Conservation (phyloP, 2,888 invertebrate species). For the Netelia fuscicornis region DNA sequence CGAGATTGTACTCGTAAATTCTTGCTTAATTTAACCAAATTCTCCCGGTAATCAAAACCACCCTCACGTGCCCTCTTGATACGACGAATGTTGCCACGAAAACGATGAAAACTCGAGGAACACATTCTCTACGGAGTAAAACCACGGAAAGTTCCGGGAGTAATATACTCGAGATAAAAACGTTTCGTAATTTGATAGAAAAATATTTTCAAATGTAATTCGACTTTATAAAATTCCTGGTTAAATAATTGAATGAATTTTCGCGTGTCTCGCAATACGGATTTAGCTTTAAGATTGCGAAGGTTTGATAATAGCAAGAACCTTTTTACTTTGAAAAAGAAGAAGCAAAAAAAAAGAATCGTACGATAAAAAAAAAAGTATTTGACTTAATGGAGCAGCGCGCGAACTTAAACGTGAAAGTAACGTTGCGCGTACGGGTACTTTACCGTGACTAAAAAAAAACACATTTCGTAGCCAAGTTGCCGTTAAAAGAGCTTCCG, state of each 20-base stretch:
- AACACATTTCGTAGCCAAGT: constrained; percentile 24
- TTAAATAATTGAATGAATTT: constrained; percentile 3
- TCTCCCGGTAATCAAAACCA: constrained; percentile 41
- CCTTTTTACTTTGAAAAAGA: not conserved
- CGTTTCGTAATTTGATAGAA: constrained; percentile 24
- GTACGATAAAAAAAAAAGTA: not conserved
- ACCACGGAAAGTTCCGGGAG: constrained; percentile 4
- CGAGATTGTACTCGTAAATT: too few species aligned
- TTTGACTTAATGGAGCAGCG: not conserved
- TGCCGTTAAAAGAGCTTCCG: constrained; percentile 13
- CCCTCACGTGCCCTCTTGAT: constrained; percentile 4
- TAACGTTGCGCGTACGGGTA: not conserved
- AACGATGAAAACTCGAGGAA: constrained; percentile 19
- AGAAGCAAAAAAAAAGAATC: not conserved
- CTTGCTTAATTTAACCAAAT: constrained; percentile 31
- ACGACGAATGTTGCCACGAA: not conserved
- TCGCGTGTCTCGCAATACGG: not conserved
- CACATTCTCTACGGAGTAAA: constrained; percentile 1
- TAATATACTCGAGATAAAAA: not conserved
- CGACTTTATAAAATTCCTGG: not conserved
- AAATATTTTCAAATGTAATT: constrained; percentile 34
- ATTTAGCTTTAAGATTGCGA: not conserved
- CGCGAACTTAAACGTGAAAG: not conserved
- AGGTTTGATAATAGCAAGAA: not conserved
- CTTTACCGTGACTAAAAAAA: constrained; percentile 6